Percentiles rank a stretch among this genome's conserved stretches.
These are phyloP conservation scores for Neomonachus schauinslandi DNA, from an alignment of 2,113 vertebrate genomes.

Conservation along the genomic window DNA sequence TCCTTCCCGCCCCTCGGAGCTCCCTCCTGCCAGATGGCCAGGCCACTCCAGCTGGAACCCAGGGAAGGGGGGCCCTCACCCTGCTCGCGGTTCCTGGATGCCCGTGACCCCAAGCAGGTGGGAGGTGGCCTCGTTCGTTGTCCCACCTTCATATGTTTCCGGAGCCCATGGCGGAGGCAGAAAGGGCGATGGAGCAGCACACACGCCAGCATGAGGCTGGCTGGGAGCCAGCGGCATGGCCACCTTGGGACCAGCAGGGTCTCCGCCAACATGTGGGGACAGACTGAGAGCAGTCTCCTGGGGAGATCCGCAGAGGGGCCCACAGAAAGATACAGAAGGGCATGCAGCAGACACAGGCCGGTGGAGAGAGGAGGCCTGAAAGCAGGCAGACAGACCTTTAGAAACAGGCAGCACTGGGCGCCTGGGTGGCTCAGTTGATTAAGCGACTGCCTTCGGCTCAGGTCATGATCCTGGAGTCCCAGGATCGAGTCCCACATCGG, in stretches of 20 bases:
- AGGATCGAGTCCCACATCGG: no score
- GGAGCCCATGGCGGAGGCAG: background rate
- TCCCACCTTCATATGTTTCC: background rate
- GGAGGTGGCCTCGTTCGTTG: background rate
- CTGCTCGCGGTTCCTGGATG: background rate
- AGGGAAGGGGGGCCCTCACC: background rate
- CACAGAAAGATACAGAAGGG: background rate
- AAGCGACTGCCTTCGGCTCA: no score
- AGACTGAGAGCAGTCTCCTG: background rate
- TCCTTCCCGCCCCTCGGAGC: background rate
- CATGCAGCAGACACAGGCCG: background rate
- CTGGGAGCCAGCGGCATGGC: background rate
- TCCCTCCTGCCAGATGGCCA: background rate
- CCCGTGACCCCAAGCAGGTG: background rate
- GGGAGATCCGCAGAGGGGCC: background rate
- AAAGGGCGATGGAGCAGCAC: background rate
- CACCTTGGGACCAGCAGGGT: background rate
- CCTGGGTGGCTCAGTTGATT: no score
- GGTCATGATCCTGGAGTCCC: no score
- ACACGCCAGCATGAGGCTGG: accelerated
- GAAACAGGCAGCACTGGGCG: background rate
- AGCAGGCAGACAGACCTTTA: constrained; percentile 56
- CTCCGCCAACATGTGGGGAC: background rate
- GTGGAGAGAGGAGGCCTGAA: constrained; percentile 69
- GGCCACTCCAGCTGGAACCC: background rate